These are phyloP conservation scores for Punctoribates punctum DNA, from an alignment of 2,888 invertebrate species.

Conservation along the genomic window DNA sequence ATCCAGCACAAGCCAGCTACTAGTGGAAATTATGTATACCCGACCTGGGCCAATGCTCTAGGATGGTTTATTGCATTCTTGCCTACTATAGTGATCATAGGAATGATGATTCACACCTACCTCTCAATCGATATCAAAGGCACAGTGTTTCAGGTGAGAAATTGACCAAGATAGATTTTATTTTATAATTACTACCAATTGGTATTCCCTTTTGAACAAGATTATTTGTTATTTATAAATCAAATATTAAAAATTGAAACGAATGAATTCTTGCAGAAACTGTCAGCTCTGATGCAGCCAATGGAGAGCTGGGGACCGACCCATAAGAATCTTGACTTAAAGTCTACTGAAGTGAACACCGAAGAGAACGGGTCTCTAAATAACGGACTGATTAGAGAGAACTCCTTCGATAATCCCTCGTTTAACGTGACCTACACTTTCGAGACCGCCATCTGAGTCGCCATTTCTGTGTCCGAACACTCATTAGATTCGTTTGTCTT, in stretches of 20 bases:
- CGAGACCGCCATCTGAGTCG: conserved; percentile 48
- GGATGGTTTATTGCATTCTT: conserved; percentile 73
- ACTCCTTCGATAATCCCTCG: conserved; percentile 49
- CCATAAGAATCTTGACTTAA: conserved; percentile 44
- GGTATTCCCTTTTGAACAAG: conserved; percentile 45
- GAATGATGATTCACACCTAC: conserved; percentile 51
- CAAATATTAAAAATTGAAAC: too few species aligned
- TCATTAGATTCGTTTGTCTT: not conserved
- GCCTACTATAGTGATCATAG: conserved; percentile 64
- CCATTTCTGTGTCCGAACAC: conserved; percentile 38
- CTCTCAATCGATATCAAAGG: conserved; percentile 44
- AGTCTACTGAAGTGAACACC: conserved; percentile 29
- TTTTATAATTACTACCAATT: not conserved
- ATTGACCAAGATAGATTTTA: not conserved
- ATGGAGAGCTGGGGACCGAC: conserved; percentile 67
- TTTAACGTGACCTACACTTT: conserved; percentile 49
- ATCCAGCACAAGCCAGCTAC: conserved; percentile 70
- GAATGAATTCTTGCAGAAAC: conserved; percentile 56
- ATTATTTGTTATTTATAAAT: too few species aligned
- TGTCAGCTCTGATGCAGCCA: conserved; percentile 63
- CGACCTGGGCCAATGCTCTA: conserved; percentile 71
- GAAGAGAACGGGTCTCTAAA: conserved; percentile 44
- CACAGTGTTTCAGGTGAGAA: not conserved
- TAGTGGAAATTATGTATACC: conserved; percentile 71
- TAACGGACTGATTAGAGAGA: conserved; percentile 44